phyloP scores from a whole-genome alignment of 2,888 invertebrate species.

The Dasypolia templi region DNA sequence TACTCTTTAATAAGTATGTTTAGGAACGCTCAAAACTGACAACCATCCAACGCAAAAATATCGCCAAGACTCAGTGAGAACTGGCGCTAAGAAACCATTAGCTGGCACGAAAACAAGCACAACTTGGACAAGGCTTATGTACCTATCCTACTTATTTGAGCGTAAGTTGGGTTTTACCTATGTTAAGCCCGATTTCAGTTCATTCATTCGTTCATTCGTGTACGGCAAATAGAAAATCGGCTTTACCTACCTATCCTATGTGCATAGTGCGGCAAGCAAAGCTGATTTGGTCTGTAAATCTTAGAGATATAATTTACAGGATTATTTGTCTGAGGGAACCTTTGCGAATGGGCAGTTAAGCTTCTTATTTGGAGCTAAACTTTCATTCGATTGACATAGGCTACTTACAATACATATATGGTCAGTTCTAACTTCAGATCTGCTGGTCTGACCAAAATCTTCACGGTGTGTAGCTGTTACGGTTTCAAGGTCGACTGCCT shows the following conservation, averaged over 20 bases:
- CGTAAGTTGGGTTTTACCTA: constrained; percentile 28
- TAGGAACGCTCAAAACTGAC: background rate
- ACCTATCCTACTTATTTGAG: constrained; percentile 16
- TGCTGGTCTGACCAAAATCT: background rate
- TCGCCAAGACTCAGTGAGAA: background rate
- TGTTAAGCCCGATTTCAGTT: constrained; percentile 19
- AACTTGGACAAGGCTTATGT: constrained; percentile 17
- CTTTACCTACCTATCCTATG: background rate
- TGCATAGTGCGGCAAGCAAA: background rate
- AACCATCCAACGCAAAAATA: background rate
- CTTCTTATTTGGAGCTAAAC: background rate
- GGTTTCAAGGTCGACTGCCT: background rate
- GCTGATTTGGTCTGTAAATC: background rate
- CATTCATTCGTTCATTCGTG: constrained; percentile 21
- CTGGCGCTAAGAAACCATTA: background rate
- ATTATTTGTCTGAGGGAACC: background rate
- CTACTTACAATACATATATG: background rate
- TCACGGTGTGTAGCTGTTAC: background rate
- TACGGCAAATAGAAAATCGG: constrained; percentile 25
- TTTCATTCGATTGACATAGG: background rate
- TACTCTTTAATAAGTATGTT: background rate
- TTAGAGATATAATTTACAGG: background rate
- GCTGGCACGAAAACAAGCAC: background rate
- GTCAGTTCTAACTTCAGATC: background rate
- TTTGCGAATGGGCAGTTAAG: background rate